phyloP scores from a whole-genome alignment of 2,113 vertebrate species.

The Hippotragus niger region DNA sequence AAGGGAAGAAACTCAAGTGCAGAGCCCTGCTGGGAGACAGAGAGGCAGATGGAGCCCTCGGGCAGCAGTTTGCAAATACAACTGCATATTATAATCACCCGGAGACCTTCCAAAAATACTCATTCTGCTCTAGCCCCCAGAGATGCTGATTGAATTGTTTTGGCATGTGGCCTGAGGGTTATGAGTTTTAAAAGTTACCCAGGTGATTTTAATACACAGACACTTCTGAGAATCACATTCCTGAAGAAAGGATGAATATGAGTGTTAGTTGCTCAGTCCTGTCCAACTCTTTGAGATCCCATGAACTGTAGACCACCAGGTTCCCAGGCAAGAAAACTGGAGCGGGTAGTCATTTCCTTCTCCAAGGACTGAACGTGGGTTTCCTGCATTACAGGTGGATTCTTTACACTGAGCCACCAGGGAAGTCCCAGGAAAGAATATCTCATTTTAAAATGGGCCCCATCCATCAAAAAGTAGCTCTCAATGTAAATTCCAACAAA shows the following conservation, averaged over 20 bases:
- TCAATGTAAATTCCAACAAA: not conserved
- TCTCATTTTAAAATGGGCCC: not conserved
- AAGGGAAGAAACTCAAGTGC: not conserved
- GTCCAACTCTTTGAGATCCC: not conserved
- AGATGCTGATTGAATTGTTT: not conserved
- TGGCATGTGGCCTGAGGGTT: not conserved
- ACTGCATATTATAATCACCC: not conserved
- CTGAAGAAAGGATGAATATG: not conserved
- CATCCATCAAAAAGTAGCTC: not conserved
- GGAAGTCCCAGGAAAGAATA: not conserved
- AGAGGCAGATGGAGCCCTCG: not conserved
- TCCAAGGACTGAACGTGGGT: not conserved
- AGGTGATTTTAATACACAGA: not conserved
- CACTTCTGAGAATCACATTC: not conserved
- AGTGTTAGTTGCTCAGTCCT: not conserved
- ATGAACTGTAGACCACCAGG: not conserved
- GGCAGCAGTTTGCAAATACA: not conserved
- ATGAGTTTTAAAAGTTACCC: constrained; percentile 31
- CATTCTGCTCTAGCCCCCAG: not conserved
- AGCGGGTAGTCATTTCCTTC: not conserved
- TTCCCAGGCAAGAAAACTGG: not conserved
- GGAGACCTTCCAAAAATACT: not conserved
- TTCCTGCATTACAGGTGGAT: not conserved
- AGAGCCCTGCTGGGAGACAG: not conserved
- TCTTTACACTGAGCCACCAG: not conserved